These are phyloP conservation scores for Cerastis rubricosa DNA, from an alignment of 2,888 invertebrate species.

Conservation along the genomic window DNA sequence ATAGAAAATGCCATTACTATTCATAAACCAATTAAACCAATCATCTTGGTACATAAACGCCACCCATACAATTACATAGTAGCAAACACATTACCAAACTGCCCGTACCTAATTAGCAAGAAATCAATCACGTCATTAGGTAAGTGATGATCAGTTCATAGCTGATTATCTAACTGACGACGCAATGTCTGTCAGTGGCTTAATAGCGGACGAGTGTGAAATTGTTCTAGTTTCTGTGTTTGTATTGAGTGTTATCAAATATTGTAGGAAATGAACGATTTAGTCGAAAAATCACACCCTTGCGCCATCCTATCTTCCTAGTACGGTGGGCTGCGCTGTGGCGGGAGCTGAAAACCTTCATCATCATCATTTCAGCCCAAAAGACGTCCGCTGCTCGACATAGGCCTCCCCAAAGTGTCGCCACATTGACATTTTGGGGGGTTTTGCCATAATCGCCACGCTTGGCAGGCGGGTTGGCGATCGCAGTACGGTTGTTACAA, in stretches of 20 bases:
- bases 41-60: background rate
- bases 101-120: slow-evolving; percentile 20
- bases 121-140: slow-evolving; percentile 52
- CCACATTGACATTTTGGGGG: too few species aligned
- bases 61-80: slow-evolving; percentile 17
- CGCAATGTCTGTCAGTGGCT: slow-evolving; percentile 53
- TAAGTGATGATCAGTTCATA: slow-evolving; percentile 50
- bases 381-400: too few species aligned
- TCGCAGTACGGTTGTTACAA: too few species aligned
- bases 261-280: background rate
- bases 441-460: too few species aligned
- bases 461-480: too few species aligned
- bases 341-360: too few species aligned
- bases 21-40: slow-evolving; percentile 5
- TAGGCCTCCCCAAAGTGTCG: too few species aligned
- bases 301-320: too few species aligned
- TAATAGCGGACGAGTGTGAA: slow-evolving; percentile 28
- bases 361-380: too few species aligned
- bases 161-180: slow-evolving; percentile 48
- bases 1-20: background rate
- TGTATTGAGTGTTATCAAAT: background rate
- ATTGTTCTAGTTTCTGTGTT: slow-evolving; percentile 37
- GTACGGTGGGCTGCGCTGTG: too few species aligned
- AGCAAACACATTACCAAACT: slow-evolving; percentile 29
- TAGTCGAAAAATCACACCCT: background rate